Conservation (phyloP, 2,113 vertebrate genomes). For the Sakesphorus luctuosus region DNA sequence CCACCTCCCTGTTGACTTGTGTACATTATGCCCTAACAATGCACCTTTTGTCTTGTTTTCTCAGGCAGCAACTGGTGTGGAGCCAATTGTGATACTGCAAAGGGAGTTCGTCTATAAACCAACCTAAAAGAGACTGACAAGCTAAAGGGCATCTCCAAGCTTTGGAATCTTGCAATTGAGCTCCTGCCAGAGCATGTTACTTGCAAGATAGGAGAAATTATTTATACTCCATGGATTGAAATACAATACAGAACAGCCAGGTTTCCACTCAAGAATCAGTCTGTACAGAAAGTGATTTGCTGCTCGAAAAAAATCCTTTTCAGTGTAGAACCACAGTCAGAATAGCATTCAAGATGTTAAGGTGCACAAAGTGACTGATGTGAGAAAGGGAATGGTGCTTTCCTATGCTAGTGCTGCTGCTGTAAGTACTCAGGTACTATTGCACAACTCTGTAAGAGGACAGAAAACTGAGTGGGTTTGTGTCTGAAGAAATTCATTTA, state of each 20-base stretch:
- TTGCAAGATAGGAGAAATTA: background rate
- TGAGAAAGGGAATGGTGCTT: background rate
- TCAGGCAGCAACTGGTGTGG: background rate
- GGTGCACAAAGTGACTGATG: background rate
- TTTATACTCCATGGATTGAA: background rate
- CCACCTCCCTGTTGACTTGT: background rate
- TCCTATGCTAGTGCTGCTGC: background rate
- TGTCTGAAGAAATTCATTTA: background rate
- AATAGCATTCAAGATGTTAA: background rate
- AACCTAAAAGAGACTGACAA: background rate
- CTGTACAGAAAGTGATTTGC: background rate
- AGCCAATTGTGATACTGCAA: background rate
- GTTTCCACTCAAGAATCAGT: background rate
- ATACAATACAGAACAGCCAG: background rate
- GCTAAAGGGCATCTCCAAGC: background rate
- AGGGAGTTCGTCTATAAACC: background rate
- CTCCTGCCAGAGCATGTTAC: background rate
- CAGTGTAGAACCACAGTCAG: background rate
- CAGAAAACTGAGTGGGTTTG: background rate
- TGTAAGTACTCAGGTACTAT: background rate
- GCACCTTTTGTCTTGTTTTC: background rate
- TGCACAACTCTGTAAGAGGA: background rate
- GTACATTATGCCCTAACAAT: background rate
- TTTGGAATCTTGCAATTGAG: background rate
- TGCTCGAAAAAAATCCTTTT: background rate